A percentile compares a stretch with the other conserved stretches of the same genome.
phyloP scores from a whole-genome alignment of 1,140 invertebrate genomes.

The Anoplolepis gracilipes region DNA sequence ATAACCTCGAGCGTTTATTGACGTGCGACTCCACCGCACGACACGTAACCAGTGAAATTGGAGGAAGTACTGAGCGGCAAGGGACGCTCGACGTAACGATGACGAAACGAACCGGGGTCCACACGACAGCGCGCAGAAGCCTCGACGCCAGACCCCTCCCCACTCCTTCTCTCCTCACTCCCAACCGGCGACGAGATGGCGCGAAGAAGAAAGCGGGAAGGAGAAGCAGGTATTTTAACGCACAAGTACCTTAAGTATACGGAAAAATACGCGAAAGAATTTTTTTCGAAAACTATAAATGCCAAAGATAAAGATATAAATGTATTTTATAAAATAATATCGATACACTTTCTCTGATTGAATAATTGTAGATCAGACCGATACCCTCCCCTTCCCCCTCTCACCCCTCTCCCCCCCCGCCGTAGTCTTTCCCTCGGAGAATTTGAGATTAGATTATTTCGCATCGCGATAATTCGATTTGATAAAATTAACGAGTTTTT shows the following conservation, averaged over 20 bases:
- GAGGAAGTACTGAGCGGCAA: conserved; percentile 70
- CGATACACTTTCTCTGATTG: too few relatives aligned
- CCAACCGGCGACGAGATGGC: not conserved
- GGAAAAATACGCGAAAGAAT: too few relatives aligned
- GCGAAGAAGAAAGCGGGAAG: too few relatives aligned
- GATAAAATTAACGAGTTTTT: not conserved
- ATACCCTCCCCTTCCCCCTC: not conserved
- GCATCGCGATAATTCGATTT: not conserved
- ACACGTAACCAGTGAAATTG: conserved; percentile 52
- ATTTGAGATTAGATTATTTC: not conserved
- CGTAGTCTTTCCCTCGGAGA: not conserved
- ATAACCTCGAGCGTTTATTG: not conserved
- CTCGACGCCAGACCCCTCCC: conserved; percentile 47
- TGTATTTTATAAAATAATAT: too few relatives aligned
- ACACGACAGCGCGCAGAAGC: conserved; percentile 55
- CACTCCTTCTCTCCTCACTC: not conserved
- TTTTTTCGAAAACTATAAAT: too few relatives aligned
- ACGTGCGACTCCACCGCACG: not conserved
- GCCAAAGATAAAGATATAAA: too few relatives aligned
- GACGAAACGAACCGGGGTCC: conserved; percentile 77
- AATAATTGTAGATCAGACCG: too few relatives aligned
- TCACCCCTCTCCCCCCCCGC: not conserved
- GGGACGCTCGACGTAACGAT: conserved; percentile 64
- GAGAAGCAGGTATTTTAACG: too few relatives aligned
- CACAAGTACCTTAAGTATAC: too few relatives aligned